A percentile compares a stretch with the other conserved stretches of the same genome.
Conservation (phyloP, 2,797 vertebrate species). For the Mormyrus proboscirostris region DNA sequence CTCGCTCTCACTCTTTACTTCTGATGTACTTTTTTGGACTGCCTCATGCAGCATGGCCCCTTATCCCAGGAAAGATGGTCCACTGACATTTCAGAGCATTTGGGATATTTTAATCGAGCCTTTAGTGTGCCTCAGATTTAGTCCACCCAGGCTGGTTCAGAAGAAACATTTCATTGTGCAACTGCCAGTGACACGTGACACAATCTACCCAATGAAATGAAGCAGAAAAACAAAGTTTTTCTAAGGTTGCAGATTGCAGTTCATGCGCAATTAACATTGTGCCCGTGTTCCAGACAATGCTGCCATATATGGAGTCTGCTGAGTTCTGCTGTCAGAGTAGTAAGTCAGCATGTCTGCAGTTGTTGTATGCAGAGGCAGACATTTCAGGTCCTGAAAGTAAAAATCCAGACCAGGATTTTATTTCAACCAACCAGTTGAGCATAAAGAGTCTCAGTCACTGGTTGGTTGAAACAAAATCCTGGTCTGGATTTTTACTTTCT, state of each 20-base stretch:
- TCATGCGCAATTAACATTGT: background rate
- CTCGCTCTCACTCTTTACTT: background rate
- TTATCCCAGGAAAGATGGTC: conserved; percentile 16
- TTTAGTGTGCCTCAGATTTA: background rate
- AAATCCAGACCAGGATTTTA: too few relatives aligned
- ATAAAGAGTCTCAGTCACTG: too few relatives aligned
- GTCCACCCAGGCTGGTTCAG: background rate
- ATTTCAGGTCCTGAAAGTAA: too few relatives aligned
- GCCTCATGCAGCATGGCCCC: conserved; percentile 11
- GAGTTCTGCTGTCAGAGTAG: background rate
- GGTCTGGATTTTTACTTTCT: too few relatives aligned
- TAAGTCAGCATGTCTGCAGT: background rate
- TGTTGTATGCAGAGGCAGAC: background rate
- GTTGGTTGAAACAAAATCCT: too few relatives aligned
- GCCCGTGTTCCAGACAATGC: background rate
- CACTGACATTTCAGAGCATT: conserved; percentile 14
- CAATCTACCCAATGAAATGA: background rate
- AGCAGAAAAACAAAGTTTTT: background rate
- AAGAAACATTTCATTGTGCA: background rate
- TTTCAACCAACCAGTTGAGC: too few relatives aligned
- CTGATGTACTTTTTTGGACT: background rate
- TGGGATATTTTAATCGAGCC: conserved; percentile 16
- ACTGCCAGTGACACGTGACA: background rate
- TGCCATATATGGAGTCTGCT: background rate
- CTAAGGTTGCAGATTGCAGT: background rate